A percentile compares a stretch with the other conserved stretches of the same genome.
phyloP scores from a whole-genome alignment of 1,140 invertebrate species.

The Colletes gigas region DNA sequence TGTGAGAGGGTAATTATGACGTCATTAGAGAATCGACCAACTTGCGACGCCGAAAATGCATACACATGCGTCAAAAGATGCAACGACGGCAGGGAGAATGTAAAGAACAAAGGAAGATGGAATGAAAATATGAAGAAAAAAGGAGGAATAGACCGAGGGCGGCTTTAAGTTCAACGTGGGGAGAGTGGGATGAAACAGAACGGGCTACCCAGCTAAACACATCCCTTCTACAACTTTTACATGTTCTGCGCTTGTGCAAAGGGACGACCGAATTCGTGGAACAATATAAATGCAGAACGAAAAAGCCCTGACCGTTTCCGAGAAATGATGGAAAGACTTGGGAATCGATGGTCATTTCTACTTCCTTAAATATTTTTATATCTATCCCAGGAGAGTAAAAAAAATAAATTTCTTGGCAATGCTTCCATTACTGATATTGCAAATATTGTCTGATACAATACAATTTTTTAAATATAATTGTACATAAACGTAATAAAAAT shows the following conservation, averaged over 20 bases:
- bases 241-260: conserved; percentile 45
- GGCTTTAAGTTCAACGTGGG: conserved; percentile 2
- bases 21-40: conserved; percentile 52
- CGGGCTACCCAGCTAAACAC: neutral
- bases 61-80: neutral
- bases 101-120: neutral
- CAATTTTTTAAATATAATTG: neutral
- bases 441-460: neutral
- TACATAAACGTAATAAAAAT: too few relatives aligned
- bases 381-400: conserved; percentile 18
- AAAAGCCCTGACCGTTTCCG: conserved; percentile 39
- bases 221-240: conserved; percentile 12
- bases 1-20: conserved; percentile 24
- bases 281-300: conserved; percentile 15
- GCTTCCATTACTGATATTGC: neutral
- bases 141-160: neutral
- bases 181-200: conserved; percentile 25
- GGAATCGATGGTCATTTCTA: conserved; percentile 19
- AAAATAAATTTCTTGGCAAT: neutral
- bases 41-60: conserved; percentile 9
- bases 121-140: neutral
- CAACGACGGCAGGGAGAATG: neutral
- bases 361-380: neutral
- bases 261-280: conserved; percentile 1
- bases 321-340: conserved; percentile 50